Evolutionary conservation across 2,888 invertebrate species (phyloP).

Genomic region (Polia nebulosa): DNA sequence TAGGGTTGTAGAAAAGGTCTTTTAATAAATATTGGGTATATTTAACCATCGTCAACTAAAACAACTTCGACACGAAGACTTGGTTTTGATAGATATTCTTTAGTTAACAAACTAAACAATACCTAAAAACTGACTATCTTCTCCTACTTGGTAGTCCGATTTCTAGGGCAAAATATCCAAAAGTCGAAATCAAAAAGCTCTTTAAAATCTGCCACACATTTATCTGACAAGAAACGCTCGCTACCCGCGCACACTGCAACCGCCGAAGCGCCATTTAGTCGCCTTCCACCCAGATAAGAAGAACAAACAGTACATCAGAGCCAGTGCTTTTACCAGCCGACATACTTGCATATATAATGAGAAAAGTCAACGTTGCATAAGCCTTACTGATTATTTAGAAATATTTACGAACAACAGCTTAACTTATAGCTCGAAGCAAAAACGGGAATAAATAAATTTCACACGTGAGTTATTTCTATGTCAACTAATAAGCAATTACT

Average conservation of each 20-base stretch:
- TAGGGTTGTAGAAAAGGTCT: conserved; percentile 24
- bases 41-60: background rate
- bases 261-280: conserved; percentile 56
- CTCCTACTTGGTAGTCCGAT: no score
- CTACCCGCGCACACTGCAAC: conserved; percentile 32
- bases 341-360: conserved; percentile 65
- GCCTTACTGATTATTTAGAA: conserved; percentile 60
- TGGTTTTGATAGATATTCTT: no score
- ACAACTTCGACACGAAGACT: no score
- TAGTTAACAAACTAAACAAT: no score
- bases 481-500: conserved; percentile 4
- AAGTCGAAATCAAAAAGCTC: no score
- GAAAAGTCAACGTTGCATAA: conserved; percentile 69
- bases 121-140: no score
- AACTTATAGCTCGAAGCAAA: no score
- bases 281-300: conserved; percentile 70
- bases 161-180: background rate
- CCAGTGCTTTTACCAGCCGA: conserved; percentile 70
- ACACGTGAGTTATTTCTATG: conserved; percentile 14
- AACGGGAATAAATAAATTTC: conserved; percentile 34
- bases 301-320: conserved; percentile 68
- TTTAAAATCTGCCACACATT: background rate
- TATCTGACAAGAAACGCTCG: conserved; percentile 20
- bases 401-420: conserved; percentile 48
- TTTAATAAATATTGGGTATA: background rate